Evolutionary conservation across 2,113 vertebrate genomes (phyloP).

Genomic region (Mobula hypostoma): DNA sequence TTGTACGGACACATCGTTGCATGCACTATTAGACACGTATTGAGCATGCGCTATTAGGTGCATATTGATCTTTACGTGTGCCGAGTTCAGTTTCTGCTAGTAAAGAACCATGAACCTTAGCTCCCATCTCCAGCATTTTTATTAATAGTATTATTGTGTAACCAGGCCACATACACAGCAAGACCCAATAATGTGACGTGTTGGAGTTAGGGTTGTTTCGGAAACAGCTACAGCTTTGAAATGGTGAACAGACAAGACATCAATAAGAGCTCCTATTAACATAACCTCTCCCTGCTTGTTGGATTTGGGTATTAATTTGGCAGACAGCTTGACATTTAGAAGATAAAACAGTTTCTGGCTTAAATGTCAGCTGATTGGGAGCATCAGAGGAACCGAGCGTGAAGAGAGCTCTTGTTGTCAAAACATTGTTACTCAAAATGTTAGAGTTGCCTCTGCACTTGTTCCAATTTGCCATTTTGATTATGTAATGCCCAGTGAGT

Average conservation of each 20-base stretch:
- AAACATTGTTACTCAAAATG: neutral
- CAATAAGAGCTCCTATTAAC: neutral
- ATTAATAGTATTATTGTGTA: too few species aligned
- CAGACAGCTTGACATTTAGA: neutral
- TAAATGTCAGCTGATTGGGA: neutral
- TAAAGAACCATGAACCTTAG: too few species aligned
- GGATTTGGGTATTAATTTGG: neutral
- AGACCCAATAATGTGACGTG: neutral
- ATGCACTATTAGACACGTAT: too few species aligned
- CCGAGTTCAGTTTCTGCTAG: too few species aligned
- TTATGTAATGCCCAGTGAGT: neutral
- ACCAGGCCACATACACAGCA: too few species aligned
- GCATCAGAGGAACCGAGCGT: neutral
- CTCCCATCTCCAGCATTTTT: too few species aligned
- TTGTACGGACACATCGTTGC: too few species aligned
- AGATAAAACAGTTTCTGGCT: neutral
- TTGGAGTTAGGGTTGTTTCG: neutral
- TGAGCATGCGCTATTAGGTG: too few species aligned
- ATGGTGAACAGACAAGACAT: neutral
- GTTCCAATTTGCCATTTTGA: neutral
- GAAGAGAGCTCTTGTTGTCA: slow-evolving; percentile 11
- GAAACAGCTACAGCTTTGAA: neutral
- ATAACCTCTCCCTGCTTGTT: neutral
- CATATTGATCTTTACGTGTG: too few species aligned
- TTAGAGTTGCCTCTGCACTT: neutral